phyloP scores from a whole-genome alignment of 2,797 vertebrate genomes.

The Pseudochaenichthys georgianus region DNA sequence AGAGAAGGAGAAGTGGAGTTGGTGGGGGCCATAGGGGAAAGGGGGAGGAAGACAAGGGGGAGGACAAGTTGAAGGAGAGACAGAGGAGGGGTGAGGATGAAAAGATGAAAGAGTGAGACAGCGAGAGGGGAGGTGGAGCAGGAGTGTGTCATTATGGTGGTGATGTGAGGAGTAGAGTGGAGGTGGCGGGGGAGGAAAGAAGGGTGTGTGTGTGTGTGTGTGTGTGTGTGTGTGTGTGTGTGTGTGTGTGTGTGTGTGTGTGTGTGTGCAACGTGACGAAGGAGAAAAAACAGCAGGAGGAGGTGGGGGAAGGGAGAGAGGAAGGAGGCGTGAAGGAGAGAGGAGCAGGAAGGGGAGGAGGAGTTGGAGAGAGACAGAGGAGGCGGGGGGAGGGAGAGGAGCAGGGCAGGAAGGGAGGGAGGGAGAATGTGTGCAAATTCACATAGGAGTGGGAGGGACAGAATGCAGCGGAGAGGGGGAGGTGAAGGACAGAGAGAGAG shows the following conservation, averaged over 20 bases:
- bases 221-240: too few relatives aligned
- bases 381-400: conserved; percentile 45
- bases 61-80: conserved; percentile 54
- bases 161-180: conserved; percentile 54
- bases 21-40: conserved; percentile 5
- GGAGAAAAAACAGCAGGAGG: conserved; percentile 65
- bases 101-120: conserved; percentile 29
- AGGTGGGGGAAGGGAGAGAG: conserved; percentile 63
- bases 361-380: conserved; percentile 47
- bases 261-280: conserved; percentile 66
- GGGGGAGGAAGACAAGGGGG: conserved; percentile 25
- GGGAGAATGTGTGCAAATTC: conserved; percentile 56
- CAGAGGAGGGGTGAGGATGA: conserved; percentile 21
- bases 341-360: conserved; percentile 40
- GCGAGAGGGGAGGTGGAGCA: conserved; percentile 54
- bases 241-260: neutral
- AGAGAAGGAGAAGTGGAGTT: conserved; percentile 41
- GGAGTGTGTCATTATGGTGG: conserved; percentile 71
- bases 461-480: conserved; percentile 70
- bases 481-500: conserved; percentile 81
- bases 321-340: conserved; percentile 43
- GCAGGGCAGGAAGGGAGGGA: conserved; percentile 41
- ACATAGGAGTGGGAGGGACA: conserved; percentile 82
- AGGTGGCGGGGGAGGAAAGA: conserved; percentile 20
- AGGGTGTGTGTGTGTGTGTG: conserved; percentile 13